Evolutionary conservation across 2,113 vertebrate species (phyloP).

Genomic region (Thryonomys swinderianus): DNA sequence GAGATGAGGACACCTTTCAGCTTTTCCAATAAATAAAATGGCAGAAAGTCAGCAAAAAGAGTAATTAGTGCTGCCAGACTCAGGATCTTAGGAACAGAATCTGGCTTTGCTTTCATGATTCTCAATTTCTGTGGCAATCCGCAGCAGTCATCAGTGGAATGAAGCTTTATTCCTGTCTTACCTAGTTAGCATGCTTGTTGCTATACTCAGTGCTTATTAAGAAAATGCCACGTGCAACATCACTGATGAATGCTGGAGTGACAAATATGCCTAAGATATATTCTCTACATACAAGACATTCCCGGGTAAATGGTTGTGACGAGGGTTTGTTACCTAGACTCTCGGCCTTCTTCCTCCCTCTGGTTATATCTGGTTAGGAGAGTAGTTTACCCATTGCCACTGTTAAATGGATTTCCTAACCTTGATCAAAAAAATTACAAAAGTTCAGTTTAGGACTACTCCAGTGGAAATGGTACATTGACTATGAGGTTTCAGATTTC

Average conservation of each 20-base stretch:
- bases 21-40: background rate
- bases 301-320: background rate
- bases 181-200: background rate
- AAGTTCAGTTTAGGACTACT: background rate
- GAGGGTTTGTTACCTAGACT: too few relatives aligned
- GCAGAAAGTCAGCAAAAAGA: constrained; percentile 2
- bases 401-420: constrained; percentile 42
- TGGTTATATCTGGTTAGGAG: constrained; percentile 40
- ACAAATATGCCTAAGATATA: background rate
- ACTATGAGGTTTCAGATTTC: background rate
- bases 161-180: background rate
- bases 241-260: background rate
- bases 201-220: background rate
- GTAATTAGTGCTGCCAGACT: background rate
- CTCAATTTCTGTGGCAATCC: background rate
- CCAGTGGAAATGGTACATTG: background rate
- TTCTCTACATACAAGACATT: background rate
- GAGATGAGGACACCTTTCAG: constrained; percentile 8
- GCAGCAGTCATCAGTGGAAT: background rate
- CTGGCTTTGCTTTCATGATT: constrained; percentile 8
- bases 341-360: too few relatives aligned
- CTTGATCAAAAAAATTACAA: background rate
- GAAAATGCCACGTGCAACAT: background rate
- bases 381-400: background rate
- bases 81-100: constrained; percentile 6